Base-by-base conservation (phyloP, 2,113 vertebrate species). In the Albula glossodonta region DNA sequence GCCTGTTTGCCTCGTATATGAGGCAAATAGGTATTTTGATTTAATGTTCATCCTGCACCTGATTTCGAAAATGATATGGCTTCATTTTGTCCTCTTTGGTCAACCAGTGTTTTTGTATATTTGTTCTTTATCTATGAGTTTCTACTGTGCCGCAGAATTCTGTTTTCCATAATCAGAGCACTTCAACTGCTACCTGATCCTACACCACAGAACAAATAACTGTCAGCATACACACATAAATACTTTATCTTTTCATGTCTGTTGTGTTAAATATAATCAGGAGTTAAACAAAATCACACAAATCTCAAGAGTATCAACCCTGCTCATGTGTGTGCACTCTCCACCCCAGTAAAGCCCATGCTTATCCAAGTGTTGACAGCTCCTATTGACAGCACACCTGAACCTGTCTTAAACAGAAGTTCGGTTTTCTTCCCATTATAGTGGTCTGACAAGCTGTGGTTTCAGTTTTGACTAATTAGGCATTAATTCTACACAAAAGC, bases 401-500 rank as follows among this genome's bases (percentile, higher is more conserved):
- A 78, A 11, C 74, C 41, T 31, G 7, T 15, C 74, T 48, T 2
- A 78, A n/a, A 9, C 22, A 78, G 12, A 48, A 10, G 10, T 63
- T 63, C 57, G 3, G 25, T 78, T 78, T 48, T 2, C 19, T 3
- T 66, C n/a, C 11, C 74, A 78, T 78, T 12, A n/a, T 11, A 31
- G 74, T 48, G 41, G 74, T 11, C 41, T 48, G 41, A 48, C 74
- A 48, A 25, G 10, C 74, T 78, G 74, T 78, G 31, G 74, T 78
- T 78, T 78, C 5, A 15, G 8, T 48, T 41, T 78, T 48, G 25
- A 78, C 41, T n/a, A 78, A 78, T 48, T 31, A 78, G 74, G 5
- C n/a, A 78, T 78, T 48, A 78, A 31, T 48, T 78, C 74, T 15
- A 78, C 74, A 78, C 74, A 78, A 78, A 78, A 78, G 41, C 74